Evolutionary conservation across 2,113 vertebrate genomes (phyloP), one percentile per base, ranked within the genome.

Genomic region (Takifugu flavidus): DNA sequence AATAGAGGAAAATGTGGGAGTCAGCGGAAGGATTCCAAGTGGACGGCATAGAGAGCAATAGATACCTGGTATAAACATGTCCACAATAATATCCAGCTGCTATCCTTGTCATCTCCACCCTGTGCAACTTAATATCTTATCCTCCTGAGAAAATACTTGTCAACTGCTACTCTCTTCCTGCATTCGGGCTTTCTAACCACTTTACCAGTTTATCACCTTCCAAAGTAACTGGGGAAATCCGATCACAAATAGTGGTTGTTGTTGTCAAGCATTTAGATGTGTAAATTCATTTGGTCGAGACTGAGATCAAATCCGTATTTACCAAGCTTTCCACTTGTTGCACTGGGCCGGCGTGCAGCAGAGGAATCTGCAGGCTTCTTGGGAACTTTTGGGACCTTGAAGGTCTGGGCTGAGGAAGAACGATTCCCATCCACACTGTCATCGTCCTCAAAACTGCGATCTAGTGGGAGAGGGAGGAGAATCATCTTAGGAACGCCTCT

Each of bases 391-490:
- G 95, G 94, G 79, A 97, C 93, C 89, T 96, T 98, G 89, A 98
- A 98, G 59, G 94, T 91, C 87, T 93, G 92, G 86, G 93, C 89
- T 59, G 96, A 92, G 25, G 95, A 94, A 13, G 94, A 91, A 75
- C 92, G 94, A 85, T 90, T 95, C 87, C 96, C 96, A 89, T 98
- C 96, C 93, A 96, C 93, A 20, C 95, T 96, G 75, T 98, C 96
- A 46, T 98, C 95, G 87, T 98, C 96, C 66, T 98, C 96, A 77
- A 96, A 98, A 90, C 93, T 98, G 88, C 95, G 96, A 91, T 98
- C 96, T 98, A 72, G 61, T n/a, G 72, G 75, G 29, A 66, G 58
- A 26, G 28, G 13, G 39, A 42, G 25, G 20, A 65, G 58, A 5
- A 49, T 2, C 5, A 6, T 20, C 6, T 49, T 49, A 49, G 46